phyloP scores from a whole-genome alignment of 2,113 vertebrate genomes.

The Oryzias curvinotus region DNA sequence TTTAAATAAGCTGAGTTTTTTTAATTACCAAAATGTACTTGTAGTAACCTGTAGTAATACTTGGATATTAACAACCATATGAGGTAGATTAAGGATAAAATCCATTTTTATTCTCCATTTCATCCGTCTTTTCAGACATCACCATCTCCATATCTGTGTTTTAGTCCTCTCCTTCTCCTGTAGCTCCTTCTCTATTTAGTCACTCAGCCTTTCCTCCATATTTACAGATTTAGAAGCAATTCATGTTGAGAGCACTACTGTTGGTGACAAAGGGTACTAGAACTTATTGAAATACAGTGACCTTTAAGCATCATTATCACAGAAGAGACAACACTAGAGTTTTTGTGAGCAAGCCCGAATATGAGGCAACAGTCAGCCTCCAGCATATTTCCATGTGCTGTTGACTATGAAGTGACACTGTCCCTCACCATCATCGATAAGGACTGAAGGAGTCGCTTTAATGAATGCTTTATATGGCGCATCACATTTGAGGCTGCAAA shows the following conservation, averaged over 20 bases:
- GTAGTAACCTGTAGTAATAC: too few species aligned
- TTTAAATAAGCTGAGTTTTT: background rate
- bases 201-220: background rate
- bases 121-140: constrained; percentile 9
- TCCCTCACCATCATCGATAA: constrained; percentile 28
- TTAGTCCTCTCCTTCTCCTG: constrained; percentile 1
- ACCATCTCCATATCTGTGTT: background rate
- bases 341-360: constrained; percentile 19
- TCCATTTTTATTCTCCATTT: background rate
- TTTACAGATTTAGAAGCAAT: constrained; percentile 23
- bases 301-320: constrained; percentile 56
- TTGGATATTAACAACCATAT: too few species aligned
- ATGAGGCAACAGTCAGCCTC: constrained; percentile 27
- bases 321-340: constrained; percentile 28
- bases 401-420: constrained; percentile 35
- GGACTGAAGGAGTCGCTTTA: constrained; percentile 7
- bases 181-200: constrained; percentile 5
- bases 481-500: background rate
- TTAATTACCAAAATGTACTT: background rate
- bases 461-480: constrained; percentile 32
- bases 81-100: too few species aligned
- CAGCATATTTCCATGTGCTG: constrained; percentile 33
- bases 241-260: constrained; percentile 23
- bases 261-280: constrained; percentile 31
- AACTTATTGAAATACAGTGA: constrained; percentile 54